phyloP scores from a whole-genome alignment of 1,140 invertebrate genomes.

The Drosophila nigromelanica region DNA sequence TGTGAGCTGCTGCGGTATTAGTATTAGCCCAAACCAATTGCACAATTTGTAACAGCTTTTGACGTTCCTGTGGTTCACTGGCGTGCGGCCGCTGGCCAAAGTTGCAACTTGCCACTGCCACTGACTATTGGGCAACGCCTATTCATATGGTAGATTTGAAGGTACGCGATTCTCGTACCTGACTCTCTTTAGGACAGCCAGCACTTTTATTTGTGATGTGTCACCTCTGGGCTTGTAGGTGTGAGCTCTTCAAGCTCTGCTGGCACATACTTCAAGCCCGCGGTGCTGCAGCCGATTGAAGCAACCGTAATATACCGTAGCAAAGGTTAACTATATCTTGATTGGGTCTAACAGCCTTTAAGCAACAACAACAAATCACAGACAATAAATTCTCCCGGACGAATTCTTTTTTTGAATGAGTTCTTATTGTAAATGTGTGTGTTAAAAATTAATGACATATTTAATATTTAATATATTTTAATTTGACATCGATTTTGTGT shows the following conservation, averaged over 20 bases:
- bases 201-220: slow-evolving; percentile 48
- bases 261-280: slow-evolving; percentile 1
- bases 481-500: no score
- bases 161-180: slow-evolving; percentile 16
- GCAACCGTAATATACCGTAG: slow-evolving; percentile 6
- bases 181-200: neutral
- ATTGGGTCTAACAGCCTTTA: slow-evolving; percentile 11
- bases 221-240: slow-evolving; percentile 51
- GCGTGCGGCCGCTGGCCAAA: slow-evolving; percentile 38
- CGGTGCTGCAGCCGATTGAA: slow-evolving; percentile 31
- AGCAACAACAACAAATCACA: neutral
- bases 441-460: no score
- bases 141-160: slow-evolving; percentile 15
- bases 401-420: neutral
- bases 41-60: slow-evolving; percentile 81
- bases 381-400: slow-evolving; percentile 8
- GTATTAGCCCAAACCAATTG: slow-evolving; percentile 80
- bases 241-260: slow-evolving; percentile 32
- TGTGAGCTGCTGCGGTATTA: slow-evolving; percentile 35
- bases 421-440: no score
- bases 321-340: slow-evolving; percentile 32
- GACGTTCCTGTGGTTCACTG: slow-evolving; percentile 49
- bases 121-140: slow-evolving; percentile 50
- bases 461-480: no score
- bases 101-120: slow-evolving; percentile 41